Percentiles rank a stretch among this genome's conserved stretches.
Conservation (phyloP, 2,888 invertebrate species). For the Apantesis nais region DNA sequence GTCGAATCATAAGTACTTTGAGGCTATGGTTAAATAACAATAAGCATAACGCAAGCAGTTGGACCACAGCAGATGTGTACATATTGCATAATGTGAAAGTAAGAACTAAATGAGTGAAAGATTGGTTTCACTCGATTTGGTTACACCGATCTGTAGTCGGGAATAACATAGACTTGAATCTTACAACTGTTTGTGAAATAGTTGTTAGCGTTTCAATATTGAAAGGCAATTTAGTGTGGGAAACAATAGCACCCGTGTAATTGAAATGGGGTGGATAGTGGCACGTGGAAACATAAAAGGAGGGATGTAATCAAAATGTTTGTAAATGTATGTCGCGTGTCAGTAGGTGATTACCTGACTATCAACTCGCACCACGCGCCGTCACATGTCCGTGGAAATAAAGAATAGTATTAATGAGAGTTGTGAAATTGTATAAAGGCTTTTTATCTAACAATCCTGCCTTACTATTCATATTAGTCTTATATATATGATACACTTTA, state of each 20-base stretch:
- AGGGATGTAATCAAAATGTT: slow-evolving; percentile 80
- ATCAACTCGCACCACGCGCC: slow-evolving; percentile 47
- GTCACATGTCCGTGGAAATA: slow-evolving; percentile 49
- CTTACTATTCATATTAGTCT: slow-evolving; percentile 27
- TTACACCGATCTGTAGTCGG: slow-evolving; percentile 1
- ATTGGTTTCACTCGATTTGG: slow-evolving; percentile 11
- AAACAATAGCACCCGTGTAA: slow-evolving; percentile 52
- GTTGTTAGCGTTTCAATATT: slow-evolving; percentile 23
- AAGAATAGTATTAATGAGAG: slow-evolving; percentile 50
- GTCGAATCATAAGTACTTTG: slow-evolving; percentile 32
- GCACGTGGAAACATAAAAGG: slow-evolving; percentile 74
- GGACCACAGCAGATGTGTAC: slow-evolving; percentile 11
- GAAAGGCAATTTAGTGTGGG: slow-evolving; percentile 32
- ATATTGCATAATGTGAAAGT: slow-evolving; percentile 7
- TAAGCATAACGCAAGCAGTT: slow-evolving; percentile 8
- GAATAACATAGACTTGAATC: slow-evolving; percentile 1
- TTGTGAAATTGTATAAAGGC: slow-evolving; percentile 19
- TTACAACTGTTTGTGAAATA: slow-evolving; percentile 1
- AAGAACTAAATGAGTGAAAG: background rate
- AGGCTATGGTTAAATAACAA: slow-evolving; percentile 29
- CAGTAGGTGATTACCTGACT: slow-evolving; percentile 69
- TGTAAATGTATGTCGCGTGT: slow-evolving; percentile 81
- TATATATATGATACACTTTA: slow-evolving; percentile 7
- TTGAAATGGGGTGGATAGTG: slow-evolving; percentile 68
- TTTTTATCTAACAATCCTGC: slow-evolving; percentile 25